phyloP scores from a whole-genome alignment of 2,888 invertebrate species.

The Cosmia trapezina region DNA sequence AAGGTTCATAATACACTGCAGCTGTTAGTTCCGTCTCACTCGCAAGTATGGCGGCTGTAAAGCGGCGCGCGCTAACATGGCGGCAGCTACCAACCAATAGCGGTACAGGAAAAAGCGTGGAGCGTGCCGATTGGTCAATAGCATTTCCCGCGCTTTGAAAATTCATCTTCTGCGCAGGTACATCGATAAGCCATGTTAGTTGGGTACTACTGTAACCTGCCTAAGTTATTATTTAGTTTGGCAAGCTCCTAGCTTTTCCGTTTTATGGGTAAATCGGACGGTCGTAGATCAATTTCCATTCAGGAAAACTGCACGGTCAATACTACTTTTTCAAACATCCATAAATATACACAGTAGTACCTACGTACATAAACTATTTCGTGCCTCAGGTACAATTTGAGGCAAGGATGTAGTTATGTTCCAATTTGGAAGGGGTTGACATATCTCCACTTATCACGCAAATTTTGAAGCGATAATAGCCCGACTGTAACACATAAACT shows the following conservation, averaged over 20 bases:
- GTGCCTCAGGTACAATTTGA: conserved; percentile 31
- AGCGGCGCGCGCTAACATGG: too few species aligned
- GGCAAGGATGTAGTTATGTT: conserved; percentile 43
- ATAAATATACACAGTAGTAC: not conserved
- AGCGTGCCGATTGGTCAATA: too few species aligned
- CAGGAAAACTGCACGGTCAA: not conserved
- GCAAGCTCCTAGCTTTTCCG: not conserved
- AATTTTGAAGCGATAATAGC: conserved; percentile 43
- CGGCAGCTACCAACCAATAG: too few species aligned
- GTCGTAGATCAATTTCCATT: not conserved
- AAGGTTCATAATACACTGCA: too few species aligned
- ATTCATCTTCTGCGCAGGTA: too few species aligned
- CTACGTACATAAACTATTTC: conserved; percentile 15
- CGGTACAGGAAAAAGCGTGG: too few species aligned
- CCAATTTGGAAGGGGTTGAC: conserved; percentile 52
- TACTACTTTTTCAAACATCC: not conserved
- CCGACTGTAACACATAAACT: conserved; percentile 26
- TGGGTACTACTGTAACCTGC: too few species aligned
- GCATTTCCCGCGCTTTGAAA: too few species aligned
- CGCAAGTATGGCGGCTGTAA: too few species aligned
- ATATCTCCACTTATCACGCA: conserved; percentile 50
- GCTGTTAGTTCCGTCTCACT: too few species aligned
- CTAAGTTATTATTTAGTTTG: conserved; percentile 17
- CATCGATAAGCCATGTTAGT: too few species aligned
- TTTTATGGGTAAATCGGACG: not conserved